Percentiles rank a stretch among this genome's conserved stretches.
phyloP scores from a whole-genome alignment of 2,797 vertebrate genomes.

The Mus caroli region DNA sequence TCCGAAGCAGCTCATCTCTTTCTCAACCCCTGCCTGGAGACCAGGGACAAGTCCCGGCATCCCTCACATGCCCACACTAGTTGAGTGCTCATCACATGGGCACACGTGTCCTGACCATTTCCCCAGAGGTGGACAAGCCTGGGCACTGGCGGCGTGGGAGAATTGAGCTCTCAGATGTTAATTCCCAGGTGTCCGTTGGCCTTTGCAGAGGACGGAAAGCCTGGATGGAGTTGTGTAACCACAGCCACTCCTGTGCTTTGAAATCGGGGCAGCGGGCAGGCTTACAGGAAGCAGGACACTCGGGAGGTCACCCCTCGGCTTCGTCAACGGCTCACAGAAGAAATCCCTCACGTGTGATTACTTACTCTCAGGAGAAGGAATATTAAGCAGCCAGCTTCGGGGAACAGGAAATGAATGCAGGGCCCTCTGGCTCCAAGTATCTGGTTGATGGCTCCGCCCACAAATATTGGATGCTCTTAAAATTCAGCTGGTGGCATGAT shows the following conservation, averaged over 20 bases:
- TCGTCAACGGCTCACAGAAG: conserved; percentile 46
- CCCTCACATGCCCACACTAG: not conserved
- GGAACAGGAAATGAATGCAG: conserved; percentile 53
- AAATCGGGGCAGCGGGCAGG: not conserved
- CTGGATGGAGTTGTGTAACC: not conserved
- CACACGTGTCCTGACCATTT: not conserved
- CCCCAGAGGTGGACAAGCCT: not conserved
- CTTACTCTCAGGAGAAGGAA: conserved; percentile 11
- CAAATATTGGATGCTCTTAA: conserved; percentile 80
- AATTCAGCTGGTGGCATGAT: conserved; percentile 70
- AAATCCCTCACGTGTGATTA: conserved; percentile 60
- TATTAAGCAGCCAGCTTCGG: not conserved
- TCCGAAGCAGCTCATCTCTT: not conserved
- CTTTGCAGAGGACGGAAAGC: not conserved
- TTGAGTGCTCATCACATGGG: not conserved
- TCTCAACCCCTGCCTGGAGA: not conserved
- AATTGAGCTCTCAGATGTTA: not conserved
- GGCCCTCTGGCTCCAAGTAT: conserved; percentile 73
- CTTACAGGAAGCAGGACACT: not conserved
- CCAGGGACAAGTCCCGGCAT: not conserved
- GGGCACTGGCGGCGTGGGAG: not conserved
- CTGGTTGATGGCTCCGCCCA: conserved; percentile 77
- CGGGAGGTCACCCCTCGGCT: not conserved
- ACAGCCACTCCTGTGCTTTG: not conserved
- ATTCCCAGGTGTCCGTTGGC: not conserved